These are phyloP conservation scores for Calycopis cecrops DNA, from an alignment of 1,140 invertebrate species.

Conservation along the genomic window DNA sequence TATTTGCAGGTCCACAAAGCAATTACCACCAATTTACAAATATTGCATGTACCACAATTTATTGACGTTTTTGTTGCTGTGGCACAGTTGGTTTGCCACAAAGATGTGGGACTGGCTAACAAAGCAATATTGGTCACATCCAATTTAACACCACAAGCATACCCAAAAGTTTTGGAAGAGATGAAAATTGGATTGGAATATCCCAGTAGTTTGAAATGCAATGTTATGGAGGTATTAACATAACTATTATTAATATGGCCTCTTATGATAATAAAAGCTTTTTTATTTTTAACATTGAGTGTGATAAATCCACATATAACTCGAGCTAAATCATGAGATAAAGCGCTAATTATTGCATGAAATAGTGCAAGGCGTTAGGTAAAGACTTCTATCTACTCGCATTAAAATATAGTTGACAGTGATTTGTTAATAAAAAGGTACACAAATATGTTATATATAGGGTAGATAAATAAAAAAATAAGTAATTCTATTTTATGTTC, in stretches of 20 bases:
- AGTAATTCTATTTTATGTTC: no score
- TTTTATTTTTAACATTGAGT: no score
- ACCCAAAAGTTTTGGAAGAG: constrained; percentile 66
- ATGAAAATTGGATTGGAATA: constrained; percentile 70
- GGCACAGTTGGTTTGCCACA: constrained; percentile 76
- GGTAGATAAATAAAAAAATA: no score
- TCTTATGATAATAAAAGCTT: no score
- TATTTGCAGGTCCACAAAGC: constrained; percentile 56
- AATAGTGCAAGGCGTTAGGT: no score
- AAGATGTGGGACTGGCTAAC: constrained; percentile 77
- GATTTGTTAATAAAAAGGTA: no score
- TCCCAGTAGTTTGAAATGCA: constrained; percentile 76
- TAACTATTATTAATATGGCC: constrained; percentile 16
- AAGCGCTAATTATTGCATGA: no score
- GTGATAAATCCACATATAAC: no score
- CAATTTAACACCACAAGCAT: constrained; percentile 67
- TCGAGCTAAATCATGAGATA: no score
- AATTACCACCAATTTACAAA: constrained; percentile 38
- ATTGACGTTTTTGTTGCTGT: constrained; percentile 73
- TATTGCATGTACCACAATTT: constrained; percentile 69
- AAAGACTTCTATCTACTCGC: no score
- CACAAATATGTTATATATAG: no score
- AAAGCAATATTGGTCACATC: constrained; percentile 76
- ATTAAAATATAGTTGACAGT: no score
- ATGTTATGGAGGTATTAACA: constrained; percentile 78